A percentile compares a stretch with the other conserved stretches of the same genome.
phyloP scores from a whole-genome alignment of 1,140 invertebrate species.

The Solenopsis invicta region DNA sequence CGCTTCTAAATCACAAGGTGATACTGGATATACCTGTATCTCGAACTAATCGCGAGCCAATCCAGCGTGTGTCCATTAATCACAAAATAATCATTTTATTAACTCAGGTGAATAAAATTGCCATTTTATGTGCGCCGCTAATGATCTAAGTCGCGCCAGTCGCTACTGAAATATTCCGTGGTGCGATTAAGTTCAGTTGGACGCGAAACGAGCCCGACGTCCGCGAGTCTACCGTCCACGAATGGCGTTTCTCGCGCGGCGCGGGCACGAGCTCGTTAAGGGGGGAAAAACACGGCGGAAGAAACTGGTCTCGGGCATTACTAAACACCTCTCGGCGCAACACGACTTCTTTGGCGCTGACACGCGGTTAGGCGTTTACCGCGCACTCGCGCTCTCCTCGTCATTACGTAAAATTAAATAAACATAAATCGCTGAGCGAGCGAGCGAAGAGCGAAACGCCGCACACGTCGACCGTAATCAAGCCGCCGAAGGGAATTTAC shows the following conservation, averaged over 20 bases:
- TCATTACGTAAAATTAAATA: constrained; percentile 63
- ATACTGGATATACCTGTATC: background rate
- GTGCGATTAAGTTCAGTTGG: constrained; percentile 33
- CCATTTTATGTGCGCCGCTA: background rate
- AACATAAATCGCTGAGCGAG: constrained; percentile 49
- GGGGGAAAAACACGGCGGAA: constrained; percentile 49
- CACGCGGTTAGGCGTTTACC: constrained; percentile 60
- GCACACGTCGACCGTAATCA: constrained; percentile 35
- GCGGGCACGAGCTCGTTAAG: constrained; percentile 48
- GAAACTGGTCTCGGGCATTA: constrained; percentile 55
- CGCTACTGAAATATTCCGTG: constrained; percentile 1
- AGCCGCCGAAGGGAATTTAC: background rate
- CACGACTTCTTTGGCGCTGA: constrained; percentile 58
- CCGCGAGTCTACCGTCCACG: constrained; percentile 31
- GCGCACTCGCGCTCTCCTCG: constrained; percentile 47
- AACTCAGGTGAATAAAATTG: constrained; percentile 22
- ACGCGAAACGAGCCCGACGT: constrained; percentile 41
- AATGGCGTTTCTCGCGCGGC: constrained; percentile 36
- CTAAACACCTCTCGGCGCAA: constrained; percentile 57
- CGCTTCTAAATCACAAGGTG: constrained; percentile 1
- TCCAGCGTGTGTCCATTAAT: background rate
- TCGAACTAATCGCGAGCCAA: background rate
- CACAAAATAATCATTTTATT: constrained; percentile 32
- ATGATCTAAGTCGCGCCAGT: constrained; percentile 26
- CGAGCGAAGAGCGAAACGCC: constrained; percentile 14